Percentiles rank a stretch among this genome's conserved stretches.
phyloP scores from a whole-genome alignment of 2,888 invertebrate genomes.

The Chydorus sphaericus region DNA sequence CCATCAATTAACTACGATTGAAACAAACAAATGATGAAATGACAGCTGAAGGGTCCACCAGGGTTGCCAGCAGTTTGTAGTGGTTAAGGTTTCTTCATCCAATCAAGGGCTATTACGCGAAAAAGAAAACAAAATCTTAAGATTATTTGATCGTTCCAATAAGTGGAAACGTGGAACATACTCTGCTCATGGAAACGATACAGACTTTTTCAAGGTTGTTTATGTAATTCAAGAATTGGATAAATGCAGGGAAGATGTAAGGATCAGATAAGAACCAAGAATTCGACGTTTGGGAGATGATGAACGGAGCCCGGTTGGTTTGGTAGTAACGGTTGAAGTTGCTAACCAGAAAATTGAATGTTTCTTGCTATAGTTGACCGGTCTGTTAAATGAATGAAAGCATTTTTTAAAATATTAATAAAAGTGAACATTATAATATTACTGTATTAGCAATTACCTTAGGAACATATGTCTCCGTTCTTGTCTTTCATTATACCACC shows the following conservation, averaged over 20 bases:
- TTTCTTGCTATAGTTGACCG: slow-evolving; percentile 33
- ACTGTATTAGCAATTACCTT: too few relatives aligned
- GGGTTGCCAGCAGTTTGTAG: too few relatives aligned
- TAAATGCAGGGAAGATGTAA: slow-evolving; percentile 34
- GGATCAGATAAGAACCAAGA: slow-evolving; percentile 38
- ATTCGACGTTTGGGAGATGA: slow-evolving; percentile 44
- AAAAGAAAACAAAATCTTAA: not conserved
- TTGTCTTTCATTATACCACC: too few relatives aligned
- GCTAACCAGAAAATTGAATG: slow-evolving; percentile 40
- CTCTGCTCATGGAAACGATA: slow-evolving; percentile 37
- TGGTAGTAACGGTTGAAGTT: slow-evolving; percentile 50
- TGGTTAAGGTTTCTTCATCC: slow-evolving; percentile 41
- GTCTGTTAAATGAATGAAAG: slow-evolving; percentile 22
- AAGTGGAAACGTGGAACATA: too few relatives aligned
- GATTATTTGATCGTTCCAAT: not conserved
- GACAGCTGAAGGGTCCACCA: too few relatives aligned
- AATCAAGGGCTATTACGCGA: slow-evolving; percentile 33
- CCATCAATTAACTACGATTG: too few relatives aligned
- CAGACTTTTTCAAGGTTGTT: slow-evolving; percentile 40
- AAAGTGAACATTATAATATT: too few relatives aligned
- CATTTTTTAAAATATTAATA: too few relatives aligned
- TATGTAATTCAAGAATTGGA: slow-evolving; percentile 40
- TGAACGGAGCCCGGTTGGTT: slow-evolving; percentile 48
- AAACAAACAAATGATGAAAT: slow-evolving; percentile 16
- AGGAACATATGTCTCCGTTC: too few relatives aligned